Evolutionary conservation across 1,140 invertebrate genomes (phyloP), one percentile per base, ranked within the genome.

Genomic region (Cherax destructor): DNA sequence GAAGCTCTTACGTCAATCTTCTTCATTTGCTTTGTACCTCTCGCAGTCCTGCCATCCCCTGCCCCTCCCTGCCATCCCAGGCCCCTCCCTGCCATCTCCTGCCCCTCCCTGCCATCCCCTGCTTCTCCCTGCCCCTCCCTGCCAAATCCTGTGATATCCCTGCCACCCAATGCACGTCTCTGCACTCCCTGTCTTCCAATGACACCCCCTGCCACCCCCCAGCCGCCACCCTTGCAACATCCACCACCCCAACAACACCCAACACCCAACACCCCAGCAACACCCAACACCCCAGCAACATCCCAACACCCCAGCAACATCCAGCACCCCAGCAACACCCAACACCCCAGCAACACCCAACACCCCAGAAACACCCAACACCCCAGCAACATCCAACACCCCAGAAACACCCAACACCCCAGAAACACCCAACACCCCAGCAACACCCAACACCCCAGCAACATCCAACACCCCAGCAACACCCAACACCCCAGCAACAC

Each of bases 21-120:
- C 72, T 76, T 76, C 83, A 74, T 86, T 86, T 86, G 56, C 72
- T 86, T 86, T 76, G 83, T 74, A 49, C 72, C 72, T 86, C 69
- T 76, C 83, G 6, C 83, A n/a, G 5, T 86, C 65, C 50, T 78
- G n/a, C 41, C 76, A 61, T 52, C 59, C 59, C 76, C 72, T 78
- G 49, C 50, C 47, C 47, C 76, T 61, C 50, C 41, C 49, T 59
- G 41, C 18, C 61, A 52, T n/a, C 83, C 30, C 65, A 56, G 16
- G 1, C 18, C 41, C 41, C 65, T 47, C 74, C n/a, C 50, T 59
- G 5, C 56, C 3, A 24, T 49, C 30, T 65, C 30, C 65, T 4
- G 18, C 11, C 11, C 69, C 49, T 49, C 47, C 13, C 61, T 65
- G 13, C 76, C 24, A 24, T 1, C 21, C 6, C 24, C 69, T 11